Base-by-base conservation (phyloP, 2,797 vertebrate genomes). In the Sebastiscus tertius region DNA sequence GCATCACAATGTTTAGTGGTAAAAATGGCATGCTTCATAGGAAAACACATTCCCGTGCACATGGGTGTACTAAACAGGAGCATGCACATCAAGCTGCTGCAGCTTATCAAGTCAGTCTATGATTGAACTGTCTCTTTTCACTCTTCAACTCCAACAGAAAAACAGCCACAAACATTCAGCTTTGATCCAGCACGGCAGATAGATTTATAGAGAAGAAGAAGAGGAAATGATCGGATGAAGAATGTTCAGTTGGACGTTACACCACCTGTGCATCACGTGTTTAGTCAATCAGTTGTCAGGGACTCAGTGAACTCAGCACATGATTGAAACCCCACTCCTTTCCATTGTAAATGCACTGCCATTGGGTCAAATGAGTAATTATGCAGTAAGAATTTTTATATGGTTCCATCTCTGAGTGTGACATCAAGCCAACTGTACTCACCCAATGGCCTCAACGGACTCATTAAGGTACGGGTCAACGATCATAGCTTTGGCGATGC, bases 401-500 rank as follows among this genome's bases (percentile, higher is more conserved):
- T 20, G 3, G 2, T 42, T 29, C 22, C 8, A 27, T 12, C n/a
- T 60, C 2, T 6, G 29, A 59, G 9, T 18, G 36, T 5, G 36
- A 27, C 12, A 31, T 61, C 3, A n/a, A n/a, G 60, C 64, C 2
- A 12, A 6, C 29, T 73, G 56, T 94, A 97, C 97, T 97, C 95
- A 98, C 97, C 97, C 97, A 77, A 98, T 95, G 88, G 97, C 92
- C 79, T 96, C 88, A 92, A 98, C 87, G 80, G 96, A 96, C 80
- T 95, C 93, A 89, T 94, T 95, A 82, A 98, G 96, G 92, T 94
- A 93, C 2, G 96, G 93, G 94, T 98, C 97, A 88, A 88, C 56
- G 81, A 93, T 49, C 94, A 97, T 88, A 76, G 92, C 91, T 0
- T 83, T 92, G 62, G 96, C 92, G 92, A 98, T 4, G 70, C 76